phyloP scores from a whole-genome alignment of 2,797 vertebrate genomes.

The Iguana delicatissima region DNA sequence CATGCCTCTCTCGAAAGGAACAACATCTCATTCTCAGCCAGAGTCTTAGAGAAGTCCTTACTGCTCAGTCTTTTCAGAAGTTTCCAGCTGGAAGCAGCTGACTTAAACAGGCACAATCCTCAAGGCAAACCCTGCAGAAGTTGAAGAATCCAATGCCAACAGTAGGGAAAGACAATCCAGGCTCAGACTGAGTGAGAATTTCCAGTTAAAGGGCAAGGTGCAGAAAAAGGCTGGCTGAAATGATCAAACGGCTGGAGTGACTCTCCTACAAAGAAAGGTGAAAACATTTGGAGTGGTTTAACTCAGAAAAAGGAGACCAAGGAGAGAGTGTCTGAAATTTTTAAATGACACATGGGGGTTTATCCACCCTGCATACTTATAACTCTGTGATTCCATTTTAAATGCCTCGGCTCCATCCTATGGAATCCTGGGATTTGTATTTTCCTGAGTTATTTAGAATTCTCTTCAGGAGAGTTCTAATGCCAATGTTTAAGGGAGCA shows the following conservation, averaged over 20 bases:
- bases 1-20: not conserved
- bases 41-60: not conserved
- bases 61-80: not conserved
- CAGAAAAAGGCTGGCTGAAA: not conserved
- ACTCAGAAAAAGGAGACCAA: too few relatives aligned
- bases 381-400: too few relatives aligned
- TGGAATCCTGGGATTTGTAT: too few relatives aligned
- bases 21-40: constrained; percentile 18
- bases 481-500: too few relatives aligned
- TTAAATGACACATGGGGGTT: too few relatives aligned
- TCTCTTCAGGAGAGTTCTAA: too few relatives aligned
- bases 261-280: too few relatives aligned
- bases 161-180: not conserved
- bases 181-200: not conserved
- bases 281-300: too few relatives aligned
- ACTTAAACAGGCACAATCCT: not conserved
- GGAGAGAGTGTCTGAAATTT: too few relatives aligned
- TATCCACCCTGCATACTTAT: too few relatives aligned
- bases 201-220: not conserved
- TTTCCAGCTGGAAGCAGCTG: not conserved
- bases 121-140: not conserved
- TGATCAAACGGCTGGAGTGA: not conserved
- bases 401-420: too few relatives aligned
- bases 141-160: not conserved
- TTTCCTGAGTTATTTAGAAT: too few relatives aligned